Evolutionary conservation across 35 echinoderm and acorn worm species (phyloP), one percentile per base, ranked within the genome.

Genomic region (Antedon bifida): DNA sequence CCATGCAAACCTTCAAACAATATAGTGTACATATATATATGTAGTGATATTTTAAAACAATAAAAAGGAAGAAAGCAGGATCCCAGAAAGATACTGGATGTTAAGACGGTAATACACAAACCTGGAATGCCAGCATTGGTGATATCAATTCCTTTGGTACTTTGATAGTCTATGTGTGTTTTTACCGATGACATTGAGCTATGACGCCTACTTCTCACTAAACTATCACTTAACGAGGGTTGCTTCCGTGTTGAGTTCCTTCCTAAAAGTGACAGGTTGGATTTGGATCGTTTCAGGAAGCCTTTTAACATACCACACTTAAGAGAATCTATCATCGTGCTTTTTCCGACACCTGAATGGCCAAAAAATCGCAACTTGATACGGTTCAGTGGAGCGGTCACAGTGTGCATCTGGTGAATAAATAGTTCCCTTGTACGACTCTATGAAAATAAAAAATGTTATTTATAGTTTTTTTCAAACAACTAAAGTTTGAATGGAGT

Each of bases 221-320:
- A 64, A 64, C 51, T 64, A 19, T 64, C 51, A 64, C 26, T 64
- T 21, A 64, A 64, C 10, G 51, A 64, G 5, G 51, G 51, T 64
- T 64, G 51, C 26, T 64, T 64, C 51, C 51, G 51, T 34, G 13
- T 42, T 28, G 55, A 76, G 35, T 82, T 76, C 35, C 32, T 39
- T n/a, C 75, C 81, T 33, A 79, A 76, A 51, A 92, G 77, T 4
- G 87, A 90, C 73, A 99, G 44, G 83, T 99, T 99, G 74, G 90
- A 92, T 34, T 82, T 89, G 45, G 95, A 99, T 29, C 82, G 76
- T 29, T 91, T 82, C 77, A 99, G 86, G 11, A 99, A 88, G 13
- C 95, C 95, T 34, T 91, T 79, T 0, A 99, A 85, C 85, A 90
- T 93, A 56, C 95, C 95, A 55, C 95, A 99, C 76, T 99, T 99